Percentiles rank a stretch among this genome's conserved stretches.
These are phyloP conservation scores for Cephus cinctus DNA, from an alignment of 1,140 invertebrate species.

Conservation along the genomic window DNA sequence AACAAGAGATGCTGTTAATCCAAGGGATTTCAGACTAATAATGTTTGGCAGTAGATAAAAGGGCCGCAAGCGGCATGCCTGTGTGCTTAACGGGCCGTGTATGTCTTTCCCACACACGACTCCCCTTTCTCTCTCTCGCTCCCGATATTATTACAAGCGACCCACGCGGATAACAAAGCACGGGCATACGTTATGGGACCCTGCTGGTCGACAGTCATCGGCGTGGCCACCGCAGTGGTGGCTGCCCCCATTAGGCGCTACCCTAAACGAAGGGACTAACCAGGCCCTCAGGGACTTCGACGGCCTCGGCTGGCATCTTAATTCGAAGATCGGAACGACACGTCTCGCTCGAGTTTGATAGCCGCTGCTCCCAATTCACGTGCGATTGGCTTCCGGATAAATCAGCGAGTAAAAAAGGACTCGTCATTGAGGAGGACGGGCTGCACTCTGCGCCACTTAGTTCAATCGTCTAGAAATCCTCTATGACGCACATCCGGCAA, in stretches of 20 bases:
- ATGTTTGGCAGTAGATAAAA: slow-evolving; percentile 31
- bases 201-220: too few species aligned
- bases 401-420: slow-evolving; percentile 1
- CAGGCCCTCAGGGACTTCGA: slow-evolving; percentile 23
- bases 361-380: not conserved
- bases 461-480: slow-evolving; percentile 48
- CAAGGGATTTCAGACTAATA: slow-evolving; percentile 18
- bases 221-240: too few species aligned
- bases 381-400: not conserved
- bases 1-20: not conserved
- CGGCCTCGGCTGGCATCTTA: slow-evolving; percentile 17
- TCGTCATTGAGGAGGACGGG: not conserved
- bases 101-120: slow-evolving; percentile 39
- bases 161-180: not conserved
- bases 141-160: not conserved
- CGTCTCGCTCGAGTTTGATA: slow-evolving; percentile 13
- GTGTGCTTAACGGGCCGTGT: too few species aligned
- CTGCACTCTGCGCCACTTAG: slow-evolving; percentile 23
- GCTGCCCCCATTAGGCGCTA: too few species aligned
- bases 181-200: not conserved
- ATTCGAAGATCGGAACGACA: slow-evolving; percentile 16
- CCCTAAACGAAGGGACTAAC: too few species aligned
- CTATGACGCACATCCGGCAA: slow-evolving; percentile 42
- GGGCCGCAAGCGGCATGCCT: slow-evolving; percentile 12
- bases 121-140: not conserved